Conservation (phyloP, 1,140 invertebrate genomes). For the Drosophila kurseongensis region DNA sequence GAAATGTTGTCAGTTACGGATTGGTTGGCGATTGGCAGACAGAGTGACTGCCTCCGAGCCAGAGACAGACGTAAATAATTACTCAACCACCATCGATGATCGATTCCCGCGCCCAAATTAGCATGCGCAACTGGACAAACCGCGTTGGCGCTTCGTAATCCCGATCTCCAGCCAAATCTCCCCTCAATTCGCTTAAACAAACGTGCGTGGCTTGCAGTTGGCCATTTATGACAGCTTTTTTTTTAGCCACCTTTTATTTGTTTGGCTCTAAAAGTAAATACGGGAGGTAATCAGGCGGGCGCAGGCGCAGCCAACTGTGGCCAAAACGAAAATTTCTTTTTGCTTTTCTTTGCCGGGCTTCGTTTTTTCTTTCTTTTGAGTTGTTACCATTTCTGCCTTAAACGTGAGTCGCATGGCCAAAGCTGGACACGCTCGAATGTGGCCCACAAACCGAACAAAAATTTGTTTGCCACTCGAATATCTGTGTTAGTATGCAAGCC, state of each 20-base stretch:
- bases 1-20: conserved; percentile 40
- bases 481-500: conserved; percentile 66
- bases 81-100: conserved; percentile 55
- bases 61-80: conserved; percentile 62
- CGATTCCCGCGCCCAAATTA: conserved; percentile 71
- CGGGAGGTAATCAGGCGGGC: conserved; percentile 54
- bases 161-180: conserved; percentile 4
- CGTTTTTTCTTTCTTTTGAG: conserved; percentile 13
- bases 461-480: conserved; percentile 65
- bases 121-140: conserved; percentile 68
- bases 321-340: conserved; percentile 67
- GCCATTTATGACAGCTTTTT: conserved; percentile 14
- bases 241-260: conserved; percentile 18
- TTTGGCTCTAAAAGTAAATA: conserved; percentile 64
- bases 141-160: conserved; percentile 30
- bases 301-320: conserved; percentile 63
- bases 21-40: conserved; percentile 12
- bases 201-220: conserved; percentile 43
- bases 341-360: conserved; percentile 34
- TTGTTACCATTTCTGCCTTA: conserved; percentile 47
- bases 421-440: conserved; percentile 74
- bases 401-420: conserved; percentile 73
- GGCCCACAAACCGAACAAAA: conserved; percentile 54
- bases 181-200: conserved; percentile 6
- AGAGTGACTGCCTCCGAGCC: conserved; percentile 42